These are phyloP conservation scores for Rhinopithecus roxellana DNA, from an alignment of 2,113 vertebrate genomes.

Conservation along the genomic window DNA sequence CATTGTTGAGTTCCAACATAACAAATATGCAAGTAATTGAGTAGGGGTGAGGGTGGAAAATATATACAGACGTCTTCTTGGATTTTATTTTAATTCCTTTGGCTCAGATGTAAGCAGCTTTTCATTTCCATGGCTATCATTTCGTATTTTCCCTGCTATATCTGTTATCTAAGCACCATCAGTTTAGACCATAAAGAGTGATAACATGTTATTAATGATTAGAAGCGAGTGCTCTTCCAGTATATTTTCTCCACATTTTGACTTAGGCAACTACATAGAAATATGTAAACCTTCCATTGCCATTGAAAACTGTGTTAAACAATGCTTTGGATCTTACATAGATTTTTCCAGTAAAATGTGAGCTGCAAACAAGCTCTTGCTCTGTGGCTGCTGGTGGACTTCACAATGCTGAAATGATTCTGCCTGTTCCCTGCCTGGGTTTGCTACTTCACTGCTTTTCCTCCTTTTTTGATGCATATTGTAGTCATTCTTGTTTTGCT, in stretches of 20 bases:
- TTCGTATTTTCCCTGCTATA: neutral
- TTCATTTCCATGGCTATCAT: neutral
- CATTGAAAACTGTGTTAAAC: neutral
- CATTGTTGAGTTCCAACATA: neutral
- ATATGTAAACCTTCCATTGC: neutral
- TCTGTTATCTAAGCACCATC: neutral
- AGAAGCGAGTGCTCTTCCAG: neutral
- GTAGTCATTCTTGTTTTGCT: neutral
- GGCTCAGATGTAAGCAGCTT: neutral
- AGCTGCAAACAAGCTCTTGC: neutral
- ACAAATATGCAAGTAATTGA: neutral
- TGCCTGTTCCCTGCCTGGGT: neutral
- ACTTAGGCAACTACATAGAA: neutral
- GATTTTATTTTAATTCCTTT: neutral
- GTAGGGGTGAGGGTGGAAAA: neutral
- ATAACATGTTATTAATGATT: fast-evolving
- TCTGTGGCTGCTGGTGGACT: no score
- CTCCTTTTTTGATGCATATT: neutral
- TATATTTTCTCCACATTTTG: neutral
- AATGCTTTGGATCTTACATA: neutral
- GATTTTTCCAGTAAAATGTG: neutral
- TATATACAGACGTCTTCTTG: no score
- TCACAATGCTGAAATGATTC: neutral
- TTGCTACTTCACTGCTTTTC: neutral
- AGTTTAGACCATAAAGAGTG: neutral